Base-by-base conservation (phyloP, 1,140 invertebrate species). In the Drosophila sucinea region DNA sequence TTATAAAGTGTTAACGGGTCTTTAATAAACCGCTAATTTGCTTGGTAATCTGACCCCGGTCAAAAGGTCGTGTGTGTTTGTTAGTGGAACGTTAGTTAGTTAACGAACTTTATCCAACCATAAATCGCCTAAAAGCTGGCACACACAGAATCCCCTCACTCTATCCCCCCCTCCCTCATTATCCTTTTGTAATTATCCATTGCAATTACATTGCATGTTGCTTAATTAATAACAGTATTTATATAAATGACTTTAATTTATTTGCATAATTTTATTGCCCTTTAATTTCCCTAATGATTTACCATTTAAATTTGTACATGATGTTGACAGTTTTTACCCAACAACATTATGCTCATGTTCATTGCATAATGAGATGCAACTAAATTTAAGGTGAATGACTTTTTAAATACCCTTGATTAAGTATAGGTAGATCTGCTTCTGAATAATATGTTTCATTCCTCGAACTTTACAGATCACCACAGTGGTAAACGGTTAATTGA, bases 21-120 rank as follows among this genome's bases (percentile, higher is more conserved):
- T 79, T 79, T 79, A 79, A 79, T 79, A 79, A 79, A 79, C 77
- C 77, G 70, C 77, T 79, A 79, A 79, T 79, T 79, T 79, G 69
- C 70, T 58, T 64, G 74, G 77, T 73, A 73, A 79, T 73, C 77
- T 77, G 76, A 78, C 57, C 74, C 68, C 67, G 63, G 10, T 40
- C 61, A 44, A 35, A 17, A 40, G 29, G n/a, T 27, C 30, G 7
- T 74, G 68, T 51, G 60, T 40, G 29, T 60, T 27, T 65, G 67
- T 47, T 44, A 63, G 60, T 64, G 60, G 55, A n/a, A n/a, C n/a
- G n/a, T n/a, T n/a, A n/a, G n/a, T n/a, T n/a, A n/a, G 62, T 41
- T 67, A 77, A 72, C 68, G 62, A 77, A 67, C 62, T 77, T 67
- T 64, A 63, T 51, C 17, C 35, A 41, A 62, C 61, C 74, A 72